Conservation (phyloP, 2,797 vertebrate genomes). For the Rhabdophis nuchalis region DNA sequence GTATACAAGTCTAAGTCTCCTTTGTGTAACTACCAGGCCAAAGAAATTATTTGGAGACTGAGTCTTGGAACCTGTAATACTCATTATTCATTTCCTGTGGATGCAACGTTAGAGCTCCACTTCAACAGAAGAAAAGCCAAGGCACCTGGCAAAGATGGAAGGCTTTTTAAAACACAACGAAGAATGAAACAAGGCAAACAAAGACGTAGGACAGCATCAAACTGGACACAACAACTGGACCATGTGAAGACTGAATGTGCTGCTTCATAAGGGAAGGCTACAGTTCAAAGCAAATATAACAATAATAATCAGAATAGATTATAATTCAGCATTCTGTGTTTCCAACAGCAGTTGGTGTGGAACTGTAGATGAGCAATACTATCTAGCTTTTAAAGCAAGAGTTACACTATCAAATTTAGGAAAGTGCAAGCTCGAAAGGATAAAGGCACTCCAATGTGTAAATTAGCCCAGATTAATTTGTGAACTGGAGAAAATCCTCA, state of each 20-base stretch:
- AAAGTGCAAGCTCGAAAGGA: neutral
- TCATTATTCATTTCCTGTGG: neutral
- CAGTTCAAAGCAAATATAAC: neutral
- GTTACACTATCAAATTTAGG: neutral
- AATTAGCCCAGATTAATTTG: neutral
- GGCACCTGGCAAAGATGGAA: neutral
- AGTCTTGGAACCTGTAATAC: neutral
- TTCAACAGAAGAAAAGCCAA: neutral
- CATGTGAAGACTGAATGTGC: neutral
- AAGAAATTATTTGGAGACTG: neutral
- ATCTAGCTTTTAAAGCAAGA: neutral
- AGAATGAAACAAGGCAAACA: neutral
- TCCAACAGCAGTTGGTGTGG: neutral
- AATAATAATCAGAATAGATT: neutral
- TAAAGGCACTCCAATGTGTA: neutral
- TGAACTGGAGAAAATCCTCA: neutral
- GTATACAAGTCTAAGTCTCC: neutral
- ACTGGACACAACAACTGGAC: neutral
- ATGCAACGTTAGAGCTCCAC: neutral
- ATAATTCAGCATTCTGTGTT: neutral
- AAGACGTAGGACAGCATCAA: neutral
- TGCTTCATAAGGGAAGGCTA: neutral
- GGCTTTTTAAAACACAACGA: neutral
- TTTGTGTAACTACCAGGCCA: neutral
- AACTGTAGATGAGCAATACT: neutral